phyloP scores from a whole-genome alignment of 1,140 invertebrate species.

The Lucilia sericata region DNA sequence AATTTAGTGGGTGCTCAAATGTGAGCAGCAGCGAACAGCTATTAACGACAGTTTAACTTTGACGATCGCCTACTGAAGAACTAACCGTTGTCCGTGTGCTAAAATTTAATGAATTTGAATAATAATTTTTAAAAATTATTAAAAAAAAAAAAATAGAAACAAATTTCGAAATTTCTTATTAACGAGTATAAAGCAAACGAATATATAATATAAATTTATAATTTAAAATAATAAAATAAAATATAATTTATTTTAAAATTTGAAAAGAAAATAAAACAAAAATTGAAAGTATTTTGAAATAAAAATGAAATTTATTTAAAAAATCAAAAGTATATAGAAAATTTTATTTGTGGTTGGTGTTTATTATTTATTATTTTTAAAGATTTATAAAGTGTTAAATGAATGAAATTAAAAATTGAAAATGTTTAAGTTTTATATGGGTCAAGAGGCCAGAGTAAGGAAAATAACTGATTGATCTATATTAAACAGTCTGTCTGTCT shows the following conservation, averaged over 20 bases:
- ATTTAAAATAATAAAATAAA: background rate
- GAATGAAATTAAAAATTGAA: too few relatives aligned
- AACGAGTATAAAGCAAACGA: background rate
- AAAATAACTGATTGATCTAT: background rate
- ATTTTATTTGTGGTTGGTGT: background rate
- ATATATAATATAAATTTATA: background rate
- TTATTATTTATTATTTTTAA: too few relatives aligned
- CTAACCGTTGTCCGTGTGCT: slow-evolving; percentile 63
- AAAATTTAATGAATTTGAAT: background rate
- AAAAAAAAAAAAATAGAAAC: background rate
- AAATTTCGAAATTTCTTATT: slow-evolving; percentile 18
- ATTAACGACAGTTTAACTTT: slow-evolving; percentile 57
- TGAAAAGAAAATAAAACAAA: slow-evolving; percentile 2
- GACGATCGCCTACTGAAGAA: slow-evolving; percentile 65
- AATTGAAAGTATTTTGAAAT: slow-evolving; percentile 2
- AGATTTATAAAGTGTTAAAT: too few relatives aligned
- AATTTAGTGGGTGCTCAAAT: background rate
- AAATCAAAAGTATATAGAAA: background rate
- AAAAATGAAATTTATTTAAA: background rate
- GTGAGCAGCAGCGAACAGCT: background rate
- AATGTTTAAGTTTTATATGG: too few relatives aligned
- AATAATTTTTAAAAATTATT: background rate
- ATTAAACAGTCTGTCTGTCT: too few relatives aligned
- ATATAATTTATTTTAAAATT: background rate
- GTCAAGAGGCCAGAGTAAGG: background rate